phyloP scores from a whole-genome alignment of 2,888 invertebrate genomes.

The Oligia strigilis region DNA sequence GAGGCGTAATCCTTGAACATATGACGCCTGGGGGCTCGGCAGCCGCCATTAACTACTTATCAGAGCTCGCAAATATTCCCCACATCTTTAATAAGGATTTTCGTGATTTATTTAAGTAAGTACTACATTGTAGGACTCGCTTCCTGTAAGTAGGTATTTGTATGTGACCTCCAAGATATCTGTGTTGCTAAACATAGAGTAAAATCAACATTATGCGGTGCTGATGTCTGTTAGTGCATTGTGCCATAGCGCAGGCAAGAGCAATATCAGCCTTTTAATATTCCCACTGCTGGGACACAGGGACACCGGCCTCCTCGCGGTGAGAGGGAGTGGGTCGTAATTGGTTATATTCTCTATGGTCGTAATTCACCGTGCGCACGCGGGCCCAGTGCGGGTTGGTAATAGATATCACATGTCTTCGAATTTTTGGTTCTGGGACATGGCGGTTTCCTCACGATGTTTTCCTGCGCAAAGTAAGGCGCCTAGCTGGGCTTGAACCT shows the following conservation, averaged over 20 bases:
- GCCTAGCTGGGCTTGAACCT: too few species aligned
- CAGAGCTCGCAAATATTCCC: conserved; percentile 66
- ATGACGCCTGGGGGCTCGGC: conserved; percentile 62
- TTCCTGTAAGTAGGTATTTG: neutral
- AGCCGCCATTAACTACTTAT: conserved; percentile 71
- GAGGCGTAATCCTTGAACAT: conserved; percentile 74
- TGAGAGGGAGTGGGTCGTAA: too few species aligned
- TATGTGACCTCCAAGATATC: neutral
- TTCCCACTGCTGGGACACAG: too few species aligned
- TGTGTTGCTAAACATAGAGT: neutral
- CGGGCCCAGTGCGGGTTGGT: too few species aligned
- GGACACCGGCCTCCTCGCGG: too few species aligned
- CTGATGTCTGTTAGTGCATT: neutral
- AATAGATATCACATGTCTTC: too few species aligned
- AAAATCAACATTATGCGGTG: neutral
- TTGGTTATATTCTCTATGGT: too few species aligned
- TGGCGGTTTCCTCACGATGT: neutral
- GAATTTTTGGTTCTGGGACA: too few species aligned
- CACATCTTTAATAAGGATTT: conserved; percentile 64
- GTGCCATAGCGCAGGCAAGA: too few species aligned
- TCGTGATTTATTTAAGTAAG: conserved; percentile 49
- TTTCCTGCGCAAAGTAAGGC: too few species aligned
- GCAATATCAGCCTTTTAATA: too few species aligned
- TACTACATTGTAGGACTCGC: neutral
- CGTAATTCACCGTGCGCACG: too few species aligned